These are phyloP conservation scores for Garrulus glandarius DNA, from an alignment of 2,797 vertebrate species.

Conservation along the genomic window DNA sequence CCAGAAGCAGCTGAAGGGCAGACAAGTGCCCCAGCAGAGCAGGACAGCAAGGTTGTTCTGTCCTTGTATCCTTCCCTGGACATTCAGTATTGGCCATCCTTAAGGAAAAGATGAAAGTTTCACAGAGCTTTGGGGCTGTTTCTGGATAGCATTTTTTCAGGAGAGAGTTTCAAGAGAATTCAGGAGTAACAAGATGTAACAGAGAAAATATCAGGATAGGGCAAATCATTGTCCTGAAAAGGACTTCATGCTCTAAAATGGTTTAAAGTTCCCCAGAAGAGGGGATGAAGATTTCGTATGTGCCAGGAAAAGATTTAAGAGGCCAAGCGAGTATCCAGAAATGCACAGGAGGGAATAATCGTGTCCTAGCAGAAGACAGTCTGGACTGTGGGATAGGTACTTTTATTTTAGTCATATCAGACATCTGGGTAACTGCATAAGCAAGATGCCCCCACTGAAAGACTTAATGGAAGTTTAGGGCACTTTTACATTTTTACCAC, in stretches of 20 bases:
- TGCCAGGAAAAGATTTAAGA: not conserved
- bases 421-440: not conserved
- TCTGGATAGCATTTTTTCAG: not conserved
- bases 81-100: not conserved
- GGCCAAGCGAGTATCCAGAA: not conserved
- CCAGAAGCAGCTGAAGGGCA: not conserved
- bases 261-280: not conserved
- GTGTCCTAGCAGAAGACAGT: not conserved
- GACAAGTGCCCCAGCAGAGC: not conserved
- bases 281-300: not conserved
- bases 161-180: not conserved
- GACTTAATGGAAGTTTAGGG: not conserved
- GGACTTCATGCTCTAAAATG: not conserved
- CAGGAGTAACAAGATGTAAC: not conserved
- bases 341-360: not conserved
- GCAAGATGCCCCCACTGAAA: not conserved
- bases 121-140: not conserved
- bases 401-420: not conserved
- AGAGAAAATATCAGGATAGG: not conserved
- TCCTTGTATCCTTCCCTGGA: not conserved
- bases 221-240: not conserved
- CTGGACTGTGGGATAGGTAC: not conserved
- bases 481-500: not conserved
- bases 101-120: not conserved
- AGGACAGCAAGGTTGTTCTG: not conserved